A percentile compares a stretch with the other conserved stretches of the same genome.
phyloP scores from a whole-genome alignment of 2,888 invertebrate species.

The Ferdinandea cuprea region DNA sequence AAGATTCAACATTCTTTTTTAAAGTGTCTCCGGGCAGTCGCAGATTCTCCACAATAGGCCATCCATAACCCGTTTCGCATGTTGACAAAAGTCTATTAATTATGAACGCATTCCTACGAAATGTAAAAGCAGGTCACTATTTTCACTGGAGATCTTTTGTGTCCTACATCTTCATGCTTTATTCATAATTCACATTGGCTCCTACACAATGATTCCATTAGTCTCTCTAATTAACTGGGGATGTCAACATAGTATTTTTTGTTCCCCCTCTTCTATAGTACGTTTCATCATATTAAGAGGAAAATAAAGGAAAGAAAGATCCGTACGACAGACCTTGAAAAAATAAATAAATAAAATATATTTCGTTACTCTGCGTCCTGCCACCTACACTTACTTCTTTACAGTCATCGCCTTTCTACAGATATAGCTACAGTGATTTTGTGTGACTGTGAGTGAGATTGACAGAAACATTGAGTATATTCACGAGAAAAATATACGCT shows the following conservation, averaged over 20 bases:
- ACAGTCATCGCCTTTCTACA: too few relatives aligned
- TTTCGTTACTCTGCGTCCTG: background rate
- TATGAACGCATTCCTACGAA: slow-evolving; percentile 50
- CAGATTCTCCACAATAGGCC: background rate
- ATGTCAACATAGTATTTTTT: too few relatives aligned
- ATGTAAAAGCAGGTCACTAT: slow-evolving; percentile 54
- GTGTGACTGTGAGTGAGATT: slow-evolving; percentile 10
- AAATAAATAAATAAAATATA: too few relatives aligned
- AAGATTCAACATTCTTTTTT: background rate
- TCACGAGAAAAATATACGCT: slow-evolving; percentile 58
- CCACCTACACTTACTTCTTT: slow-evolving; percentile 38
- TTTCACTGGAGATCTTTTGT: background rate
- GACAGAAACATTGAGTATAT: slow-evolving; percentile 61
- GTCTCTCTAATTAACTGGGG: slow-evolving; percentile 71
- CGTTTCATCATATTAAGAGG: slow-evolving; percentile 9
- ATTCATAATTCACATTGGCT: slow-evolving; percentile 61
- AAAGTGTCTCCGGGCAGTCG: background rate
- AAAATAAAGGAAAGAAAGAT: slow-evolving; percentile 2
- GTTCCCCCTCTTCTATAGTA: too few relatives aligned
- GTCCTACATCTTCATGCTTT: slow-evolving; percentile 18
- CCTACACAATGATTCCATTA: slow-evolving; percentile 68
- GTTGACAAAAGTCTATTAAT: slow-evolving; percentile 45
- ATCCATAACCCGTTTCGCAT: background rate
- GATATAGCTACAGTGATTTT: slow-evolving; percentile 25
- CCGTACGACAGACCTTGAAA: slow-evolving; percentile 28